phyloP scores from a whole-genome alignment of 1,140 invertebrate genomes.

The Hypsibius dujardini region DNA sequence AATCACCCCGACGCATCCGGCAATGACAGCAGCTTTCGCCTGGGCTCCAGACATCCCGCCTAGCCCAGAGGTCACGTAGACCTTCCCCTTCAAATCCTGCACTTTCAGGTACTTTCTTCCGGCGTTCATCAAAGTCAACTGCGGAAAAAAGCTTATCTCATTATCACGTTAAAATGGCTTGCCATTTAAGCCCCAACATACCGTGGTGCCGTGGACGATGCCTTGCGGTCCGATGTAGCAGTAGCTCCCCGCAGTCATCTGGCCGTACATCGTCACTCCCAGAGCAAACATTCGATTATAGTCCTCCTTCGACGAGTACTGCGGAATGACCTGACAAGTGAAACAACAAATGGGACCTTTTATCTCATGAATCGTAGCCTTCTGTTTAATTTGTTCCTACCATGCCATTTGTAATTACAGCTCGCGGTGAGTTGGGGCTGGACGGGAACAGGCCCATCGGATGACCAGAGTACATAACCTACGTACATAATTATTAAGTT shows the following conservation, averaged over 20 bases:
- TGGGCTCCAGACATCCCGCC: constrained; percentile 53
- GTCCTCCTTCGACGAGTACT: constrained; percentile 41
- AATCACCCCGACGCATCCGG: constrained; percentile 47
- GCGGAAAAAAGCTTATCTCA: too few species aligned
- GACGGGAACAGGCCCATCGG: constrained; percentile 48
- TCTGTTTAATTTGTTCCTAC: constrained; percentile 27
- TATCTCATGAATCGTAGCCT: constrained; percentile 11
- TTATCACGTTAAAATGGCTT: too few species aligned
- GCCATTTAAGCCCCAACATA: constrained; percentile 28
- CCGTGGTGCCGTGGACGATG: constrained; percentile 51
- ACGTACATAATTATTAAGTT: too few species aligned
- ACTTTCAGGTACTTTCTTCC: constrained; percentile 42
- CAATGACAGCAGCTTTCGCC: constrained; percentile 47
- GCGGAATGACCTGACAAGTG: constrained; percentile 41
- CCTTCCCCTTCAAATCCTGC: constrained; percentile 40
- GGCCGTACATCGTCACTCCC: constrained; percentile 44
- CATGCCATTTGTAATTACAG: constrained; percentile 54
- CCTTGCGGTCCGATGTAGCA: constrained; percentile 55
- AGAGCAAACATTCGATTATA: constrained; percentile 44
- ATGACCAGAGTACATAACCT: constrained; percentile 49
- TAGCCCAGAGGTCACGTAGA: constrained; percentile 46
- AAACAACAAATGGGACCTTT: not conserved
- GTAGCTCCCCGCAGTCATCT: constrained; percentile 46
- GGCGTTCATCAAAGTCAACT: constrained; percentile 49
- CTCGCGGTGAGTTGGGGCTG: constrained; percentile 35